These are phyloP conservation scores for Andrena marginata DNA, from an alignment of 2,888 invertebrate genomes.

Conservation along the genomic window DNA sequence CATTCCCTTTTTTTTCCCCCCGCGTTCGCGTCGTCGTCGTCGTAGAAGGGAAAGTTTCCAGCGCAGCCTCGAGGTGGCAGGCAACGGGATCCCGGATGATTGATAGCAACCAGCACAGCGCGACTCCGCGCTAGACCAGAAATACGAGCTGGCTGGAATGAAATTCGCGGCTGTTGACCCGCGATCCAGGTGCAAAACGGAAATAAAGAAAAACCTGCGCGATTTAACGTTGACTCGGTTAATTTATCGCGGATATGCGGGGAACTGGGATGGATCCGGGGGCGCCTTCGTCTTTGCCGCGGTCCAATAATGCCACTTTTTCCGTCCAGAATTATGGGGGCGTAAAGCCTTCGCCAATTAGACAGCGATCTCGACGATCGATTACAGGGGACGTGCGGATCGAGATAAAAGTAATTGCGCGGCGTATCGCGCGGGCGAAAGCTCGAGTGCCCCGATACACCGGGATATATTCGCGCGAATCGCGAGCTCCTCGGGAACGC, in stretches of 20 bases:
- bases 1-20: conserved; percentile 38
- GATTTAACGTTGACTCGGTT: not conserved
- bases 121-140: conserved; percentile 52
- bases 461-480: not conserved
- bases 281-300: too few relatives aligned
- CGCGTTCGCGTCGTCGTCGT: conserved; percentile 12
- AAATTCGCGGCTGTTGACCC: conserved; percentile 67
- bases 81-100: conserved; percentile 65
- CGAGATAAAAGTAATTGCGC: conserved; percentile 4
- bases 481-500: conserved; percentile 10
- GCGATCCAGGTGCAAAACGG: conserved; percentile 74
- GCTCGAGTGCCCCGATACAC: not conserved
- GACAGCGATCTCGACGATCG: conserved; percentile 2
- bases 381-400: not conserved
- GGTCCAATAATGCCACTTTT: too few relatives aligned
- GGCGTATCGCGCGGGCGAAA: not conserved
- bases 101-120: conserved; percentile 61
- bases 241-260: not conserved
- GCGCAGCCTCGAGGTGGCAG: conserved; percentile 58
- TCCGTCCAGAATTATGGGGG: not conserved
- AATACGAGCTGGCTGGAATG: conserved; percentile 65
- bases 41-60: conserved; percentile 58
- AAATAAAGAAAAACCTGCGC: conserved; percentile 38
- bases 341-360: not conserved
- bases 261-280: not conserved